Evolutionary conservation across 2,113 vertebrate genomes (phyloP).

Genomic region (Oostethus manadensis): DNA sequence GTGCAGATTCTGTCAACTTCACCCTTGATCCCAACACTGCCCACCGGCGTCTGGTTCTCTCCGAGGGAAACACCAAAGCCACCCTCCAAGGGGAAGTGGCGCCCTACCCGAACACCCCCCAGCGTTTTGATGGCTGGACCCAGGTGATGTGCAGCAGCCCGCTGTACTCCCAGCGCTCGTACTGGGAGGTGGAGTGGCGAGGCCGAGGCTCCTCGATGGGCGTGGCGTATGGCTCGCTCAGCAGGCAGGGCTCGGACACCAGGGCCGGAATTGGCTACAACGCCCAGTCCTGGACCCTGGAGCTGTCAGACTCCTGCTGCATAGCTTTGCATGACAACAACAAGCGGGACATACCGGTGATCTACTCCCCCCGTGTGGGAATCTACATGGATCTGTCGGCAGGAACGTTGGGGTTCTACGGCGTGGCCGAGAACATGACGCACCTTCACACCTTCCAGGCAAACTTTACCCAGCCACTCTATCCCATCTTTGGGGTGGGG

Average conservation of each 20-base stretch:
- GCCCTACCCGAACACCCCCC: constrained; percentile 39
- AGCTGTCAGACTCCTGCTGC: constrained; percentile 79
- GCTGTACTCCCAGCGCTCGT: constrained; percentile 66
- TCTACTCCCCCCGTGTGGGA: constrained; percentile 72
- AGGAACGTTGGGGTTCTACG: constrained; percentile 71
- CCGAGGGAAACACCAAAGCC: constrained; percentile 65
- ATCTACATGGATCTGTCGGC: constrained; percentile 67
- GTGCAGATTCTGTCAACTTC: constrained; percentile 43
- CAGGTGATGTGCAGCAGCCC: constrained; percentile 71
- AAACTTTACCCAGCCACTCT: constrained; percentile 69
- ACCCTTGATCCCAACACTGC: constrained; percentile 67
- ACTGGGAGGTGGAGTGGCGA: constrained; percentile 77
- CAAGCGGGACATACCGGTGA: constrained; percentile 70
- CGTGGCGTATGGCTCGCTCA: constrained; percentile 66
- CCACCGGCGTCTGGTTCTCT: constrained; percentile 63
- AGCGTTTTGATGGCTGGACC: constrained; percentile 74
- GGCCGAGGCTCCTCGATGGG: constrained; percentile 74
- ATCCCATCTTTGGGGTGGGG: constrained; percentile 69
- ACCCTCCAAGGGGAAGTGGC: constrained; percentile 51
- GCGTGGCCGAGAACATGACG: constrained; percentile 68
- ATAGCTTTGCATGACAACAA: constrained; percentile 76
- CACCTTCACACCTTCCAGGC: constrained; percentile 71
- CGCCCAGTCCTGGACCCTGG: constrained; percentile 78
- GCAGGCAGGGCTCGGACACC: constrained; percentile 70
- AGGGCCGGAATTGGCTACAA: constrained; percentile 76